phyloP scores from a whole-genome alignment of 1,140 invertebrate genomes.

The Samia ricini region DNA sequence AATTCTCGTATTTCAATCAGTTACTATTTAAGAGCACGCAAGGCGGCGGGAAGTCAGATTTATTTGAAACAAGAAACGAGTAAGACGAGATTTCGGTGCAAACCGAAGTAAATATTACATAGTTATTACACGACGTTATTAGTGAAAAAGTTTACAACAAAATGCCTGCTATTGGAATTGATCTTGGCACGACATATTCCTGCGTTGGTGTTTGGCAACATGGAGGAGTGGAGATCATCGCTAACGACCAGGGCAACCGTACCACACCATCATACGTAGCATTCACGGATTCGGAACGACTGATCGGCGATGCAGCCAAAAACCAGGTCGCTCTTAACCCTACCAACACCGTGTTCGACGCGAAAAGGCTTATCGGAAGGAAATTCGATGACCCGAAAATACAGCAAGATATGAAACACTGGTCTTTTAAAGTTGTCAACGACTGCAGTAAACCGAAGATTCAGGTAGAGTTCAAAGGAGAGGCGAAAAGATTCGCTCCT shows the following conservation, averaged over 20 bases:
- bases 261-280: conserved; percentile 95
- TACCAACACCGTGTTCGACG: conserved; percentile 77
- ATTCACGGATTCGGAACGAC: conserved; percentile 89
- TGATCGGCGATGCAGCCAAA: conserved; percentile 85
- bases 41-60: conserved; percentile 51
- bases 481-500: conserved; percentile 84
- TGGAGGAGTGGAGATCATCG: conserved; percentile 97
- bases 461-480: conserved; percentile 85
- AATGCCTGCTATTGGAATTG: conserved; percentile 86
- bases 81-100: conserved; percentile 45
- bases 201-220: conserved; percentile 93
- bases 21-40: conserved; percentile 40
- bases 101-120: conserved; percentile 35
- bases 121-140: neutral
- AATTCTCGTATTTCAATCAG: conserved; percentile 43
- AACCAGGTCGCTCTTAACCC: conserved; percentile 81
- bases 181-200: conserved; percentile 91
- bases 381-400: conserved; percentile 83
- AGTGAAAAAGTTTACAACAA: conserved; percentile 26
- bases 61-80: conserved; percentile 56
- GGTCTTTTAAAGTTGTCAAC: conserved; percentile 85
- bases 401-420: conserved; percentile 86
- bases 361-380: conserved; percentile 82
- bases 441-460: conserved; percentile 84
- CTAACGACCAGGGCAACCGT: conserved; percentile 95